Evolutionary conservation across 1,140 invertebrate genomes (phyloP).

Genomic region (Ceratina japonica): DNA sequence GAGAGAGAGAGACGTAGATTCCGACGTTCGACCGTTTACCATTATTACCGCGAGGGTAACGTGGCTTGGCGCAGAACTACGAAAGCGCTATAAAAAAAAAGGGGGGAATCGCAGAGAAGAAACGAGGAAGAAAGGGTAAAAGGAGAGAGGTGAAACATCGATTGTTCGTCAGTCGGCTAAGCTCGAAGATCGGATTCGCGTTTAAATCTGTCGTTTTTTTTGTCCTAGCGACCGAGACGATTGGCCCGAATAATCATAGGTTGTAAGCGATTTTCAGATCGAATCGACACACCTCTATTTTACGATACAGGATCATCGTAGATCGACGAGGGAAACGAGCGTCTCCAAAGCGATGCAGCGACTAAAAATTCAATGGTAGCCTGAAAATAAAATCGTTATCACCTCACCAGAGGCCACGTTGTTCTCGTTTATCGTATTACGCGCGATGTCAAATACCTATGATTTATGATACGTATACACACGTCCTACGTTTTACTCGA

Average conservation of each 20-base stretch:
- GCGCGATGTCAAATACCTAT: too few relatives aligned
- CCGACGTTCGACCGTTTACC: neutral
- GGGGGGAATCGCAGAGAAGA: neutral
- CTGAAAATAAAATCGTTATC: neutral
- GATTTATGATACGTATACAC: too few relatives aligned
- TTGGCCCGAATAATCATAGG: neutral
- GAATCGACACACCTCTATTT: too few relatives aligned
- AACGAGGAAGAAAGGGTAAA: conserved; percentile 13
- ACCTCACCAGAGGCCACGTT: too few relatives aligned
- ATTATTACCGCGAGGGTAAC: conserved; percentile 1
- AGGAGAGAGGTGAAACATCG: conserved; percentile 55
- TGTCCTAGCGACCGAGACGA: conserved; percentile 22
- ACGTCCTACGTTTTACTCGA: too few relatives aligned
- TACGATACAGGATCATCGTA: neutral
- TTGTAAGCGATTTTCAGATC: neutral
- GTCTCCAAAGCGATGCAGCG: too few relatives aligned
- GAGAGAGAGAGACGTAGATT: too few relatives aligned
- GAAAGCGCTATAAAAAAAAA: conserved; percentile 4
- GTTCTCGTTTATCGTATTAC: too few relatives aligned
- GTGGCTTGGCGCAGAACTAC: neutral
- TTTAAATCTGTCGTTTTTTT: conserved; percentile 9
- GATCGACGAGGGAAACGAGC: too few relatives aligned
- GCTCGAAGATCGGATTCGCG: conserved; percentile 22
- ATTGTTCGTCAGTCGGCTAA: conserved; percentile 43
- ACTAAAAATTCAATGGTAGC: neutral